Percentiles rank a stretch among this genome's conserved stretches.
Conservation (phyloP, 1,140 invertebrate species). For the Platorchestia sp. region DNA sequence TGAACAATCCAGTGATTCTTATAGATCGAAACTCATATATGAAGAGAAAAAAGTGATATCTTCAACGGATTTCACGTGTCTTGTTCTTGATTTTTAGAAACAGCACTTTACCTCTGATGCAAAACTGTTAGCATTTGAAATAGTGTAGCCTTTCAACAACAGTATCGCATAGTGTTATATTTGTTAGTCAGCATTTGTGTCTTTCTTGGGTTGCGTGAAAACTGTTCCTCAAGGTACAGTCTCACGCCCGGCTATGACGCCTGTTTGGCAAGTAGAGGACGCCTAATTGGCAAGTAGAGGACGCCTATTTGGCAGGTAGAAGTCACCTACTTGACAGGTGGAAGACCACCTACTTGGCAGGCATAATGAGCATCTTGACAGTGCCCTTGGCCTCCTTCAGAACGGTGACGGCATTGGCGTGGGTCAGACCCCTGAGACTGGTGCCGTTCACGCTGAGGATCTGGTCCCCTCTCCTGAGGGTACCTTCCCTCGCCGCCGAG, state of each 20-base stretch:
- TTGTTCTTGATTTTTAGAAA: background rate
- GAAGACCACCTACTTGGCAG: constrained; percentile 69
- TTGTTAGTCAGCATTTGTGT: background rate
- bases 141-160: background rate
- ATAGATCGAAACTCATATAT: background rate
- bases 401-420: constrained; percentile 77
- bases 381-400: constrained; percentile 75
- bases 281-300: background rate
- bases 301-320: too few relatives aligned
- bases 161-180: too few relatives aligned
- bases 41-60: background rate
- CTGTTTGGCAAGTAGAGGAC: too few relatives aligned
- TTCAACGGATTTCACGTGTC: background rate
- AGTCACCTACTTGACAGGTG: too few relatives aligned
- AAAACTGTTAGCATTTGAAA: too few relatives aligned
- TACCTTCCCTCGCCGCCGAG: constrained; percentile 79
- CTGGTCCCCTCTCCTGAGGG: constrained; percentile 78
- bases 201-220: background rate
- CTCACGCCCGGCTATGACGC: too few relatives aligned
- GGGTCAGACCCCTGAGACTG: constrained; percentile 75
- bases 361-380: constrained; percentile 75
- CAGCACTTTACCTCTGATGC: too few relatives aligned
- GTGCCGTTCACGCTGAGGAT: constrained; percentile 75
- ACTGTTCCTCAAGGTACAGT: background rate
- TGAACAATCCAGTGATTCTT: background rate